Conservation (phyloP, 2,797 vertebrate species). For the Crenuchus spilurus region DNA sequence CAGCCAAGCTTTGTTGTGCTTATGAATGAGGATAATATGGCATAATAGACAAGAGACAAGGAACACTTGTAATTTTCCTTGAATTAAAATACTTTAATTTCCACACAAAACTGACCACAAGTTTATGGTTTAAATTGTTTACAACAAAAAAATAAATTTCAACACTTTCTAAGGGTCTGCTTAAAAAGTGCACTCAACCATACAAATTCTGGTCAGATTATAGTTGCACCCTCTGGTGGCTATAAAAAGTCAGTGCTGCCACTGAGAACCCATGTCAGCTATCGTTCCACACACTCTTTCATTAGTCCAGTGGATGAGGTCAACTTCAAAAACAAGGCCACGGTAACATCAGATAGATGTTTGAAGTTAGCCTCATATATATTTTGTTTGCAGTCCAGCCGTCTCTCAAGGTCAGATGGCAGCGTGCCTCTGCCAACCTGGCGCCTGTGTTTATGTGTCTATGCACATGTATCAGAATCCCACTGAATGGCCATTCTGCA, state of each 20-base stretch:
- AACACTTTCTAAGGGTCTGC: no score
- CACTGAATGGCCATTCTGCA: slow-evolving; percentile 25
- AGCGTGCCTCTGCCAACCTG: slow-evolving; percentile 23
- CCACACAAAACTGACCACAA: no score
- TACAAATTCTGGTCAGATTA: not conserved
- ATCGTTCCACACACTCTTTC: slow-evolving; percentile 12
- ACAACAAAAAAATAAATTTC: no score
- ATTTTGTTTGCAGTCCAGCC: not conserved
- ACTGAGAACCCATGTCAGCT: not conserved
- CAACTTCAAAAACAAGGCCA: slow-evolving; percentile 15
- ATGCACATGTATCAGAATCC: slow-evolving; percentile 6
- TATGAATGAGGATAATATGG: no score
- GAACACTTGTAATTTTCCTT: no score
- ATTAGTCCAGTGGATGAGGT: slow-evolving; percentile 23
- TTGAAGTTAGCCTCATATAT: slow-evolving; percentile 23
- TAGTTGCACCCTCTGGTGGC: slow-evolving; percentile 35
- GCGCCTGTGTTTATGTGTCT: slow-evolving; percentile 8
- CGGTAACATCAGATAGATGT: slow-evolving; percentile 25
- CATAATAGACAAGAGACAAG: no score
- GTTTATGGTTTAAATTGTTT: no score
- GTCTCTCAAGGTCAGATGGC: slow-evolving; percentile 24
- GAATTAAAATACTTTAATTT: no score
- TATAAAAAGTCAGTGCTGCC: not conserved
- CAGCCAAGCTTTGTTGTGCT: no score
- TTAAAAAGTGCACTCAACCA: no score